A percentile compares a stretch with the other conserved stretches of the same genome.
phyloP scores from a whole-genome alignment of 1,140 invertebrate species.

The Nasonia giraulti region DNA sequence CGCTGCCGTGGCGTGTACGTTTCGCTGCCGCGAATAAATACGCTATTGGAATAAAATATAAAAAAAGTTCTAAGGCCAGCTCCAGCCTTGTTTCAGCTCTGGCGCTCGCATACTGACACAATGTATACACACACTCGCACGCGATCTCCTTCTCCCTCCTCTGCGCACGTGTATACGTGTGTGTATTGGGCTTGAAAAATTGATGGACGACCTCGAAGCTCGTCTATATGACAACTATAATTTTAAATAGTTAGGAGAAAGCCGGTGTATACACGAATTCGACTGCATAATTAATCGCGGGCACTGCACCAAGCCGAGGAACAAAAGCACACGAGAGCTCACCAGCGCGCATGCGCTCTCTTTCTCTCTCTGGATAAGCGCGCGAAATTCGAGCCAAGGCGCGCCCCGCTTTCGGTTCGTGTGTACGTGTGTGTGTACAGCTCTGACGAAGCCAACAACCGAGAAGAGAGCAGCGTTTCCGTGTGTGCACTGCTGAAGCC shows the following conservation, averaged over 20 bases:
- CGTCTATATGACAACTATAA: conserved; percentile 48
- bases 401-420: not conserved
- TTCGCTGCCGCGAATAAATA: not conserved
- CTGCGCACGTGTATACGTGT: no score
- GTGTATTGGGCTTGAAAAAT: conserved; percentile 40
- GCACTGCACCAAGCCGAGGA: not conserved
- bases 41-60: not conserved
- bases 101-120: not conserved
- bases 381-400: conserved; percentile 3
- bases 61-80: not conserved
- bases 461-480: conserved; percentile 57
- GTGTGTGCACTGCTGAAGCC: conserved; percentile 3
- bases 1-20: no score
- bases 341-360: not conserved
- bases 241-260: conserved; percentile 44
- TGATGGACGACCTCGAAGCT: conserved; percentile 34
- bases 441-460: conserved; percentile 31
- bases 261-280: conserved; percentile 18
- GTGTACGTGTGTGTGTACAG: not conserved
- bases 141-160: not conserved
- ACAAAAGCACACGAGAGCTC: not conserved
- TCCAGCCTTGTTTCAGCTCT: not conserved
- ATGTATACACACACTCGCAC: conserved; percentile 20
- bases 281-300: conserved; percentile 38
- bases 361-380: not conserved